Conservation (phyloP, 2,797 vertebrate species). For the Micromesistius poutassou region DNA sequence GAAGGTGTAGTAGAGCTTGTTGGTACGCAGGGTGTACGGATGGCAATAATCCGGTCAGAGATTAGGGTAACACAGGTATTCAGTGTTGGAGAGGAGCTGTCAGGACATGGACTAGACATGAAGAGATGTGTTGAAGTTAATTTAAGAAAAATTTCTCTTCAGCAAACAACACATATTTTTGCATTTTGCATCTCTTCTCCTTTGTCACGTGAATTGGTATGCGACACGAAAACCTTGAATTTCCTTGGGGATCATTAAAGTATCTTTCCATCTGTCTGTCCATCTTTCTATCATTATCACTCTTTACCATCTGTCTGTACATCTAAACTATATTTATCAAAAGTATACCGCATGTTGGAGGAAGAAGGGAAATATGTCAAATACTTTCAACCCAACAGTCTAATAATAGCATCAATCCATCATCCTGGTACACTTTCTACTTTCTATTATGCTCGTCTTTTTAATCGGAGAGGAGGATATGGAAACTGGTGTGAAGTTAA, state of each 20-base stretch:
- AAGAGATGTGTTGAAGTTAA: not conserved
- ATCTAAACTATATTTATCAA: not conserved
- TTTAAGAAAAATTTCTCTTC: no score
- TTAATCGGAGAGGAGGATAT: not conserved
- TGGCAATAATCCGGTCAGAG: not conserved
- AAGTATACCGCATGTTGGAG: no score
- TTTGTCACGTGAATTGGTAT: not conserved
- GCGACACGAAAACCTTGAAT: not conserved
- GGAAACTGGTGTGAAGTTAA: not conserved
- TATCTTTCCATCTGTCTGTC: not conserved
- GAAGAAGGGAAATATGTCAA: not conserved
- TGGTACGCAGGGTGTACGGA: not conserved
- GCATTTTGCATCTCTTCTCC: not conserved
- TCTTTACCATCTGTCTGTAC: not conserved
- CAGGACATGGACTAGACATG: not conserved
- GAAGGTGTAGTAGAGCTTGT: slow-evolving; percentile 19
- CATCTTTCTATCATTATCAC: not conserved
- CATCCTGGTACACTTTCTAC: not conserved
- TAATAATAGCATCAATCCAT: not conserved
- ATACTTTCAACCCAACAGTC: not conserved
- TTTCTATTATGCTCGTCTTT: not conserved
- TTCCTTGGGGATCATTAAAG: not conserved
- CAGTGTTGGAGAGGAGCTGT: no score
- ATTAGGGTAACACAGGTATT: not conserved
- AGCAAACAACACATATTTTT: not conserved